Conservation (phyloP, 2,888 invertebrate species). For the Ophion slaviceki region DNA sequence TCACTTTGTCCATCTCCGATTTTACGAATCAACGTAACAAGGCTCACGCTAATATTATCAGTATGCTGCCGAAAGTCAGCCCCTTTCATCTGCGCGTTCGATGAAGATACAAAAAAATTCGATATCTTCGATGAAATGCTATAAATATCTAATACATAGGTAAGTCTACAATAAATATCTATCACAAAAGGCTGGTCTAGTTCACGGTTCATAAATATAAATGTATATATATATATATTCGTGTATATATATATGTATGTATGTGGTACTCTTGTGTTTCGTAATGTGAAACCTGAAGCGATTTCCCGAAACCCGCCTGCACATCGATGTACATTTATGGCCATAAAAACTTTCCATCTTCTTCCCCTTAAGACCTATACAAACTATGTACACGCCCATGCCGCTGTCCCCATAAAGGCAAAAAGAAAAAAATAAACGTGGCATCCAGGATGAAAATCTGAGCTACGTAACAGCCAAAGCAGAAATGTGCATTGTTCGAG, state of each 20-base stretch:
- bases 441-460: constrained; percentile 35
- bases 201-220: constrained; percentile 53
- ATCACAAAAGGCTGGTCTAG: constrained; percentile 81
- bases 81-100: constrained; percentile 20
- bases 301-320: constrained; percentile 60
- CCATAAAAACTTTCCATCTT: constrained; percentile 48
- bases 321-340: constrained; percentile 59
- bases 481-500: constrained; percentile 8
- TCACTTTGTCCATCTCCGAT: constrained; percentile 12
- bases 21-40: constrained; percentile 32
- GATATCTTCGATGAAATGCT: constrained; percentile 59
- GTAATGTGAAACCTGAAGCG: constrained; percentile 53
- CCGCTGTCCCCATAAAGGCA: constrained; percentile 23
- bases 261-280: constrained; percentile 58
- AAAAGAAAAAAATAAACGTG: constrained; percentile 18
- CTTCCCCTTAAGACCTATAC: constrained; percentile 23
- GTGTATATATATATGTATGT: constrained; percentile 48
- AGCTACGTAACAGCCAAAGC: constrained; percentile 46
- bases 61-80: constrained; percentile 32
- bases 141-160: constrained; percentile 74
- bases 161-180: constrained; percentile 82
- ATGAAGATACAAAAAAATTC: constrained; percentile 41
- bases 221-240: constrained; percentile 15
- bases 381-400: constrained; percentile 56
- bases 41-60: not conserved